These are phyloP conservation scores for Jaculus jaculus DNA, from an alignment of 2,113 vertebrate species.

Conservation along the genomic window DNA sequence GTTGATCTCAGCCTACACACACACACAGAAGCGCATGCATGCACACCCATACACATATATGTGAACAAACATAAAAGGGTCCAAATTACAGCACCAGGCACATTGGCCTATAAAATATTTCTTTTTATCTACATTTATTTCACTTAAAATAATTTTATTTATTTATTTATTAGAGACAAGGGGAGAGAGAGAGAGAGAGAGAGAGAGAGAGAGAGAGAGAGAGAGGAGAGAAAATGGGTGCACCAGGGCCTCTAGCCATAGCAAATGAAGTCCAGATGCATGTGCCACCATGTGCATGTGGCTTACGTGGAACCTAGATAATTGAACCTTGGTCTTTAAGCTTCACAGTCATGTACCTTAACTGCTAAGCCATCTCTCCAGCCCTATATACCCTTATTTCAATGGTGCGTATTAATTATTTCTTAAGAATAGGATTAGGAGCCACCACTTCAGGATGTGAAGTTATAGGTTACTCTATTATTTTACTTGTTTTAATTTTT, in stretches of 20 bases:
- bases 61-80: neutral
- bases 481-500: neutral
- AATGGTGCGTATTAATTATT: neutral
- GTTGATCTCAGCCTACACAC: no score
- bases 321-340: no score
- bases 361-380: neutral
- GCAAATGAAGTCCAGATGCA: no score
- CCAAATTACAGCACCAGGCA: neutral
- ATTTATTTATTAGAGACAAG: no score
- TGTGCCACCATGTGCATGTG: no score
- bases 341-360: no score
- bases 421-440: neutral
- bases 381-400: neutral
- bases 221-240: neutral
- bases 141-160: no score
- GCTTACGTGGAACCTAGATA: no score
- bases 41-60: no score
- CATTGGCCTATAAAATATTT: neutral
- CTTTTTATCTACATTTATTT: no score
- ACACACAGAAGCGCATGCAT: no score
- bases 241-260: no score
- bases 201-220: neutral
- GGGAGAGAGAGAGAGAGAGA: neutral
- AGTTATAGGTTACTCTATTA: neutral
- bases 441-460: neutral